A percentile compares a stretch with the other conserved stretches of the same genome.
phyloP scores from a whole-genome alignment of 2,113 vertebrate genomes.

The Ia io region DNA sequence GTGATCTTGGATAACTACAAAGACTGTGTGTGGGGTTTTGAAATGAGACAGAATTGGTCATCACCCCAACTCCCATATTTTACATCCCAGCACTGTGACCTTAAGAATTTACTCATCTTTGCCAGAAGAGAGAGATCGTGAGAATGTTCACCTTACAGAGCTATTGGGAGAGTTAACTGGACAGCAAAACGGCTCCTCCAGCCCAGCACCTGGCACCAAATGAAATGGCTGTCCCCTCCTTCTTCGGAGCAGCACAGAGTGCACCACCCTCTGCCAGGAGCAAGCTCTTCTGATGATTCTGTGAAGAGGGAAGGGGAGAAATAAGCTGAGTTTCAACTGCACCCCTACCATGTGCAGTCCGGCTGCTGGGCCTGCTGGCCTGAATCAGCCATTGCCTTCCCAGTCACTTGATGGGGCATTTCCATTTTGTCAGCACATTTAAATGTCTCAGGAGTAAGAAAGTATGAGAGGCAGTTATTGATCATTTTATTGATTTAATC shows the following conservation, averaged over 20 bases:
- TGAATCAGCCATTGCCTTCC: not conserved
- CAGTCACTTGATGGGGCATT: not conserved
- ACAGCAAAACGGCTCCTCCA: not conserved
- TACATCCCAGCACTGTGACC: not conserved
- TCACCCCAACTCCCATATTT: not conserved
- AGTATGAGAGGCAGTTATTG: slow-evolving; percentile 30
- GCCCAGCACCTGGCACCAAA: not conserved
- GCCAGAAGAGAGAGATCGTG: not conserved
- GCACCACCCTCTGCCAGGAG: not conserved
- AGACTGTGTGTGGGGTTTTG: not conserved
- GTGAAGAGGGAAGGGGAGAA: not conserved
- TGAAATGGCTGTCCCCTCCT: not conserved
- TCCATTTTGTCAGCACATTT: slow-evolving; percentile 54
- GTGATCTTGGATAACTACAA: not conserved
- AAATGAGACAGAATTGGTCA: not conserved
- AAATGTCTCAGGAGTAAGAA: slow-evolving; percentile 14
- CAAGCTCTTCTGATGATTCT: not conserved
- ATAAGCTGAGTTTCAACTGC: not conserved
- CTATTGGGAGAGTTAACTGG: not conserved
- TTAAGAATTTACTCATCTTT: slow-evolving; percentile 3
- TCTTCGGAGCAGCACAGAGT: not conserved
- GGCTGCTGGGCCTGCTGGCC: not conserved
- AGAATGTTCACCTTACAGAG: not conserved
- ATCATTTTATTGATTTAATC: slow-evolving; percentile 60
- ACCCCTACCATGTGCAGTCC: not conserved